These are phyloP conservation scores for Megalonaias nervosa DNA, from an alignment of 1,140 invertebrate genomes.

Conservation along the genomic window DNA sequence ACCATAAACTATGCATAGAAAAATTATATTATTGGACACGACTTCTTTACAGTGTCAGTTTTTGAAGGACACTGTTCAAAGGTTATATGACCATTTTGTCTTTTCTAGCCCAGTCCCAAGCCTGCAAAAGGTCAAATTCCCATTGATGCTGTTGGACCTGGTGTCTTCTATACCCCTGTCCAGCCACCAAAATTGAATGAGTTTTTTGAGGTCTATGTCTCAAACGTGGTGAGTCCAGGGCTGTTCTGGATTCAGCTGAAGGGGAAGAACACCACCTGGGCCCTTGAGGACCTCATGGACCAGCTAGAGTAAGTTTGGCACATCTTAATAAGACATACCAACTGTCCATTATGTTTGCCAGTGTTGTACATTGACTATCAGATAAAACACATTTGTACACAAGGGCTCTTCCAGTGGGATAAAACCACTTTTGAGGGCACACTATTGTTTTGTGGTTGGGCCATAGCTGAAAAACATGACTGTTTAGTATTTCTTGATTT, in stretches of 20 bases:
- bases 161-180: constrained; percentile 43
- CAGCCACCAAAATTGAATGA: constrained; percentile 36
- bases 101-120: not conserved
- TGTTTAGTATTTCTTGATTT: no score
- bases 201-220: constrained; percentile 59
- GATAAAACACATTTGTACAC: no score
- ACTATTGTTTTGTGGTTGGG: no score
- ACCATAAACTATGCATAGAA: no score
- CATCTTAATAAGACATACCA: not conserved
- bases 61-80: not conserved
- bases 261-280: constrained; percentile 42
- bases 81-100: not conserved
- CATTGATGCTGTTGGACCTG: constrained; percentile 35
- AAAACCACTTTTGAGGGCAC: no score
- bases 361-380: no score
- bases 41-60: not conserved
- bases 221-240: constrained; percentile 54
- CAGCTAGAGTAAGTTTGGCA: constrained; percentile 56
- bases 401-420: no score
- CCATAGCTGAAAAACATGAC: no score
- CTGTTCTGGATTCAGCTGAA: constrained; percentile 63
- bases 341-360: no score
- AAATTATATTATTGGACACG: no score
- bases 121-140: constrained; percentile 9
- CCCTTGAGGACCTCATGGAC: constrained; percentile 66